Evolutionary conservation across 2,888 invertebrate species (phyloP), one percentile per base, ranked within the genome.

Genomic region (Dilophus febrilis): DNA sequence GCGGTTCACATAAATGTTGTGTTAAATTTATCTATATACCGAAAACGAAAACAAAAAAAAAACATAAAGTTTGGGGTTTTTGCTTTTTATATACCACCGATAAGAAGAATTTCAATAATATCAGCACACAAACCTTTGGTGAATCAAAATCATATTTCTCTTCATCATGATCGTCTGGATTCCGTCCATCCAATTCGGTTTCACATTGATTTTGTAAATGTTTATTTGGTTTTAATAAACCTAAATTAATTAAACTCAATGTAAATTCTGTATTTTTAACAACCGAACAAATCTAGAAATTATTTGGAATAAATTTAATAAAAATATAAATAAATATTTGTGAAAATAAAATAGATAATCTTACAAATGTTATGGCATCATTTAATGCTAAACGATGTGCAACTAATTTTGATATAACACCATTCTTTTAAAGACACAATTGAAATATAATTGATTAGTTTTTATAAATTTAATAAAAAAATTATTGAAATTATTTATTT

Each of bases 201-300:
- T 36, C 36, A 11, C 11, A 12, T 26, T 36, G 17, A 42, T 51
- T 49, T 22, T 53, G 48, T 18, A 56, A 38, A 46, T 53, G 54
- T n/a, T 53, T 45, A 52, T 44, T 40, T 6, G 49, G 53, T 44
- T 67, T 66, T 31, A 72, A 49, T 12, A 76, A 56, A 4, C 70
- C 71, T 40, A 77, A 61, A 41, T 65, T 66, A 13, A 69, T 60
- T 32, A 76, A 52, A 2, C 72, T 68, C 49, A 70, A 64, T 3
- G 69, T 70, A 49, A 77, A 76, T 49, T 71, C 67, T 44, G 73
- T 71, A 42, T 72, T 64, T 49, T 72, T 70, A 8, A 77, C 71
- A 46, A 76, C 55, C 46, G 71, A 68, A 48, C 72, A 70, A 10
- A 60, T 52, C 51, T 57, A 30, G 13, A 42, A 41, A 17, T n/a